Percentiles rank a stretch among this genome's conserved stretches.
These are phyloP conservation scores for Drosophila truncata DNA, from an alignment of 1,140 invertebrate species.

Conservation along the genomic window DNA sequence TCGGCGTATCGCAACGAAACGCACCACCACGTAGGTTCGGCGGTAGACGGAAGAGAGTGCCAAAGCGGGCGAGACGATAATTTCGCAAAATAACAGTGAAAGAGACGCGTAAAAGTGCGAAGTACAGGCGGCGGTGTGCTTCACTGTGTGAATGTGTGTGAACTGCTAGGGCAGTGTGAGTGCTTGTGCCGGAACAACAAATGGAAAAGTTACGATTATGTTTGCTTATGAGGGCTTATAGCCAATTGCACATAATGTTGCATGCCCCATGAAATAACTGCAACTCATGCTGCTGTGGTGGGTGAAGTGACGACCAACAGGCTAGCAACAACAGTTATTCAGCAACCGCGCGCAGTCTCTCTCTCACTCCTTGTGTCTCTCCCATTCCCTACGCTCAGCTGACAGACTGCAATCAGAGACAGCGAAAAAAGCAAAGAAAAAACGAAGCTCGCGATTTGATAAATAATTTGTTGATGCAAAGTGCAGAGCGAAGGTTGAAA, in stretches of 20 bases:
- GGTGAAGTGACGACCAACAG: slow-evolving; percentile 62
- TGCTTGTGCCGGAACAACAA: slow-evolving; percentile 47
- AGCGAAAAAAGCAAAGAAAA: slow-evolving; percentile 38
- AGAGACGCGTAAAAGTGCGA: slow-evolving; percentile 54
- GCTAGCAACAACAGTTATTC: slow-evolving; percentile 75
- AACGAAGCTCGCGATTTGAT: slow-evolving; percentile 44
- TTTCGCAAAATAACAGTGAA: slow-evolving; percentile 50
- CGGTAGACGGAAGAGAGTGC: slow-evolving; percentile 12
- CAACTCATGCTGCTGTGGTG: slow-evolving; percentile 66
- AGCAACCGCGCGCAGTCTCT: slow-evolving; percentile 58
- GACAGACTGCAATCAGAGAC: slow-evolving; percentile 70
- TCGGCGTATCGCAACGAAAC: neutral
- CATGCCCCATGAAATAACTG: slow-evolving; percentile 58
- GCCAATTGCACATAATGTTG: slow-evolving; percentile 28
- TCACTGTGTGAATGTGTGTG: slow-evolving; percentile 27
- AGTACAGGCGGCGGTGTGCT: slow-evolving; percentile 37
- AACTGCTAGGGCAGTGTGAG: neutral
- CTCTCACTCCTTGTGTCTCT: slow-evolving; percentile 7
- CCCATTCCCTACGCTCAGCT: slow-evolving; percentile 61
- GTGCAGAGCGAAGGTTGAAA: slow-evolving; percentile 50
- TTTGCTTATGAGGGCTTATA: neutral
- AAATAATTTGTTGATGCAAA: slow-evolving; percentile 71
- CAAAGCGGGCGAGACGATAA: slow-evolving; percentile 40
- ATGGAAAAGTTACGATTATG: slow-evolving; percentile 14
- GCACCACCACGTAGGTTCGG: slow-evolving; percentile 18